phyloP scores from a whole-genome alignment of 2,888 invertebrate genomes.

The Stenolophus ochropezus region DNA sequence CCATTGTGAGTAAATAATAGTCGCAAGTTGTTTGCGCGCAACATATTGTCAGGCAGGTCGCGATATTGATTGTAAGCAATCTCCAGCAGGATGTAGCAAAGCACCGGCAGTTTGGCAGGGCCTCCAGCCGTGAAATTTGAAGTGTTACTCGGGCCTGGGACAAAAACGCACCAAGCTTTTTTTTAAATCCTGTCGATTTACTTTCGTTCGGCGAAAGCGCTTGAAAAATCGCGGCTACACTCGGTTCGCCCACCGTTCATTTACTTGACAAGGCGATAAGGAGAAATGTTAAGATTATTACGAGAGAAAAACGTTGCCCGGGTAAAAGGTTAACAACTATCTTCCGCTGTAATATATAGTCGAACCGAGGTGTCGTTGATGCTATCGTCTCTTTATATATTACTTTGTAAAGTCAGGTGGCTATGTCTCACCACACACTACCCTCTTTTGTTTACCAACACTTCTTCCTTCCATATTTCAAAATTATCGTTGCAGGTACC shows the following conservation, averaged over 20 bases:
- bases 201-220: constrained; percentile 35
- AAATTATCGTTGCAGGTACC: constrained; percentile 6
- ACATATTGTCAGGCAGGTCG: constrained; percentile 41
- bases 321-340: constrained; percentile 51
- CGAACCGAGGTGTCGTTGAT: constrained; percentile 45
- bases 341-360: constrained; percentile 54
- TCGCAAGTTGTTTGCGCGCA: not conserved
- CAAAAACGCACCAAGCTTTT: constrained; percentile 35
- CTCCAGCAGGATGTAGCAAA: constrained; percentile 48
- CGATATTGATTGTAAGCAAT: constrained; percentile 52
- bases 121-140: constrained; percentile 51
- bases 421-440: constrained; percentile 41
- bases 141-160: constrained; percentile 38
- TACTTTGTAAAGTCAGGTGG: constrained; percentile 51
- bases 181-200: constrained; percentile 47
- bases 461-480: constrained; percentile 17
- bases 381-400: constrained; percentile 46
- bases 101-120: constrained; percentile 32
- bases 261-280: constrained; percentile 54
- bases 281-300: constrained; percentile 52
- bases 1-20: constrained; percentile 35
- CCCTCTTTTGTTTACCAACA: constrained; percentile 16
- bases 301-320: constrained; percentile 26
- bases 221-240: constrained; percentile 38
- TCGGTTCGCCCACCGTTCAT: constrained; percentile 31